Evolutionary conservation across 1,140 invertebrate species (phyloP), one percentile per base, ranked within the genome.

Genomic region (Aleiodes sp.): DNA sequence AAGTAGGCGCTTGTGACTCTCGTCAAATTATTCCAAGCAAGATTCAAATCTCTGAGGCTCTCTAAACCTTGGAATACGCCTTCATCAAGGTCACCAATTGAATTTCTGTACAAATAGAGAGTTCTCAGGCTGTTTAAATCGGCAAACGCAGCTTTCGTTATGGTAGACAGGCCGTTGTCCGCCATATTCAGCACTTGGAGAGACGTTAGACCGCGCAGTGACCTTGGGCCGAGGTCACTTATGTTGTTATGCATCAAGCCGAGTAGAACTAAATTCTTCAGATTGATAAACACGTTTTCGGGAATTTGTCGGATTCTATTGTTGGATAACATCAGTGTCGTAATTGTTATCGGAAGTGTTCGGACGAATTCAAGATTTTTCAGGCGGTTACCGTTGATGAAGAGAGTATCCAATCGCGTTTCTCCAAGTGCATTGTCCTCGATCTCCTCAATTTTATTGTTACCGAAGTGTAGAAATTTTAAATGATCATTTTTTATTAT

Each of bases 401-500:
- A 73, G 2, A 81, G 52, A 8, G 43, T 64, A 0, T 21, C 52
- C 0, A 78, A n/a, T 14, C 75, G 72, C 0, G 76, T 77, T 4
- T 61, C 72, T 9, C 35, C 41, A 0, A 81, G 68, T 1, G 78
- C 73, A 3, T 43, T 59, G 0, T 73, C 70, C 6, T 81, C 76
- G 6, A 81, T 76, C 0, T 72, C 62, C 0, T 70, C 46, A 21
- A 81, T 73, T 1, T 62, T 12, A 28, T 81, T 81, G 21, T 72
- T 28, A 0, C 63, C 67, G 0, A 80, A 67, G 6, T 74, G 68
- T 1, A 81, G 6, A 2, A 31, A 39, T 4, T 33, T 74, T 8
- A 80, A 4, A 60, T 80, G 19, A 0, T 66, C 59, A 26, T 80
- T 81, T 1, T 73, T 71, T 7, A 80, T 80, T 43, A 73, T 68